Percentiles rank a stretch among this genome's conserved stretches.
These are phyloP conservation scores for Trichacis sp. DNA, from an alignment of 2,888 invertebrate species.

Conservation along the genomic window DNA sequence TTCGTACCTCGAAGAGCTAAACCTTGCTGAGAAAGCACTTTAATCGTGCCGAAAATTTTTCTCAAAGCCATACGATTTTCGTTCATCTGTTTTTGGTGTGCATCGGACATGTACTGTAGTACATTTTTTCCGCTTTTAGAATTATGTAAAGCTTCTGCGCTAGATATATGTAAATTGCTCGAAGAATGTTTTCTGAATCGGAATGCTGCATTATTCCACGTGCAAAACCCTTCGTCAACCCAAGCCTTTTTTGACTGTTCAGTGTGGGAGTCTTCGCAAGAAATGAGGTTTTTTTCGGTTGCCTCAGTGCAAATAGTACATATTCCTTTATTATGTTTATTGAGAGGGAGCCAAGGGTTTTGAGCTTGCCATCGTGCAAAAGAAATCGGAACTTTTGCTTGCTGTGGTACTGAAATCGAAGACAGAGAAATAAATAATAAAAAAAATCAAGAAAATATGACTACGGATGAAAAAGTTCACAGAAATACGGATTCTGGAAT, in stretches of 20 bases:
- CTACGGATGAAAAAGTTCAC: too few relatives aligned
- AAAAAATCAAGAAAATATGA: too few relatives aligned
- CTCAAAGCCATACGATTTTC: slow-evolving; percentile 37
- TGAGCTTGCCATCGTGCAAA: neutral
- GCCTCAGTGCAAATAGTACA: neutral
- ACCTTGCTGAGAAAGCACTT: slow-evolving; percentile 41
- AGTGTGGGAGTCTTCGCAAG: neutral
- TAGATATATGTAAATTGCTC: too few relatives aligned
- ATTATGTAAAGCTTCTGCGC: too few relatives aligned
- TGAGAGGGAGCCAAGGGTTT: neutral
- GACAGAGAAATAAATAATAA: too few relatives aligned
- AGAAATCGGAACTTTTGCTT: too few relatives aligned
- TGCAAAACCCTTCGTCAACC: slow-evolving; percentile 30
- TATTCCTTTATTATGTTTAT: neutral
- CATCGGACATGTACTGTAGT: slow-evolving; percentile 33
- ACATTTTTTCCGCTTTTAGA: slow-evolving; percentile 19
- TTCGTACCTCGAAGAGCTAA: slow-evolving; percentile 37
- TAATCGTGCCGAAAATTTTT: slow-evolving; percentile 38
- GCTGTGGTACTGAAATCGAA: too few relatives aligned
- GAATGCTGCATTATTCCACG: slow-evolving; percentile 41
- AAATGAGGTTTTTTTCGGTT: neutral
- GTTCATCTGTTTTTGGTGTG: slow-evolving; percentile 33
- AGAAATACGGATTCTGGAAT: too few relatives aligned
- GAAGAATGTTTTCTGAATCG: slow-evolving; percentile 36
- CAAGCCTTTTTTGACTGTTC: slow-evolving; percentile 8